Conservation (phyloP, 2,797 vertebrate genomes). For the Urocyon cinereoargenteus region DNA sequence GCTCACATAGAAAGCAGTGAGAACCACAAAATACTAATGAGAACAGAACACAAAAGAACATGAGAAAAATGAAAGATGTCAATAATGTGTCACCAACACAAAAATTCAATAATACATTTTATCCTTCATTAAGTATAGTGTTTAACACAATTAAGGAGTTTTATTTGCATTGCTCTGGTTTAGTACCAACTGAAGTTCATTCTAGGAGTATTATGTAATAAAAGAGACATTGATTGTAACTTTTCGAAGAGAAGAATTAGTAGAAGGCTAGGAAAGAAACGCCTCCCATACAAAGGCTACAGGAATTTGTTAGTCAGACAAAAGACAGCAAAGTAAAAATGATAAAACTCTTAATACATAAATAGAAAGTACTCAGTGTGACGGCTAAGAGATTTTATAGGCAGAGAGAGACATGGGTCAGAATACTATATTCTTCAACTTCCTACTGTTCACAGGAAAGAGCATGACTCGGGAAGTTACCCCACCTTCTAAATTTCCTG, state of each 20-base stretch:
- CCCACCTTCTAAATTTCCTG: neutral
- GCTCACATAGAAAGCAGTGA: neutral
- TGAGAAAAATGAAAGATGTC: neutral
- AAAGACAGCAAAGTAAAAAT: neutral
- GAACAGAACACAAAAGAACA: neutral
- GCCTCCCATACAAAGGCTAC: neutral
- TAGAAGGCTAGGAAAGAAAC: slow-evolving; percentile 47
- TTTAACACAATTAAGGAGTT: slow-evolving; percentile 38
- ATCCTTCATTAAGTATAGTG: slow-evolving; percentile 4
- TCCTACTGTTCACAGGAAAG: neutral
- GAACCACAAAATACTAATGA: neutral
- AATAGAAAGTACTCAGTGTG: neutral
- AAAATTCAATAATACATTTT: slow-evolving; percentile 3
- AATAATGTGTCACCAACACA: neutral
- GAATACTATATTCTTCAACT: neutral
- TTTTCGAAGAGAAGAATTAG: slow-evolving; percentile 7
- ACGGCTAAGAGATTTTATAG: neutral
- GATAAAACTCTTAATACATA: neutral
- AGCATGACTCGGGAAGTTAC: neutral
- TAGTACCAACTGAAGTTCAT: slow-evolving; percentile 33
- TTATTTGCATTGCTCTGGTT: neutral
- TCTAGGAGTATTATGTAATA: neutral
- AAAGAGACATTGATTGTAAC: slow-evolving; percentile 14
- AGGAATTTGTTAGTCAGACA: neutral
- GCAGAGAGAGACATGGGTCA: neutral